Evolutionary conservation across 2,888 invertebrate species (phyloP).

Genomic region (Trileptium ribeirensis): DNA sequence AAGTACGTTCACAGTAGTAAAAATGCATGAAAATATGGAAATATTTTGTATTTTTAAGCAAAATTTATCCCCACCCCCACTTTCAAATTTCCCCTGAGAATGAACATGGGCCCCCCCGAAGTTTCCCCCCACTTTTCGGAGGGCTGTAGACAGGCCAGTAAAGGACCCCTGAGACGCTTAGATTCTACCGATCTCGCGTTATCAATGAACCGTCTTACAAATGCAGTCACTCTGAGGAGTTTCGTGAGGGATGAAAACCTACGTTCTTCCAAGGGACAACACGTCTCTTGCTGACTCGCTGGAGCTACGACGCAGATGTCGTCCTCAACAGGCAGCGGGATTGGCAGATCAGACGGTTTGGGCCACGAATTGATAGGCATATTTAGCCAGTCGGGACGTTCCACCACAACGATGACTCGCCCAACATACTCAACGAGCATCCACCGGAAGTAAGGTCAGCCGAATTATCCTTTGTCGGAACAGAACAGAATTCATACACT

Average conservation of each 20-base stretch:
- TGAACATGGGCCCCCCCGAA: too few relatives aligned
- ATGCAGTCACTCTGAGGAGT: neutral
- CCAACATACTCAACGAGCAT: conserved; percentile 24
- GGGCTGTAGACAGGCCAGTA: too few relatives aligned
- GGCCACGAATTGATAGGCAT: neutral
- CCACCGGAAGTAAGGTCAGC: conserved; percentile 42
- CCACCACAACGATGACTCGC: conserved; percentile 35
- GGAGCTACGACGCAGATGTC: neutral
- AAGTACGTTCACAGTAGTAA: too few relatives aligned
- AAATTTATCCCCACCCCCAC: too few relatives aligned
- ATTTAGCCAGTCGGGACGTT: conserved; percentile 37
- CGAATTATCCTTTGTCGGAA: conserved; percentile 39
- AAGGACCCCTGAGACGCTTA: neutral
- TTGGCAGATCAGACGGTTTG: neutral
- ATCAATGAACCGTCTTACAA: neutral
- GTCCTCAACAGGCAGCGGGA: too few relatives aligned
- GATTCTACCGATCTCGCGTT: neutral
- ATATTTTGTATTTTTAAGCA: too few relatives aligned
- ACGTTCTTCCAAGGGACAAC: neutral
- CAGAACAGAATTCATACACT: conserved; percentile 36
- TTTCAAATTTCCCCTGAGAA: too few relatives aligned
- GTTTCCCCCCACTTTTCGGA: too few relatives aligned
- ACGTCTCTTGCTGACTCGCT: neutral
- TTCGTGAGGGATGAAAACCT: neutral
- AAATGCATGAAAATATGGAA: too few relatives aligned